phyloP scores from a whole-genome alignment of 2,113 vertebrate genomes.

The Tautogolabrus adspersus region DNA sequence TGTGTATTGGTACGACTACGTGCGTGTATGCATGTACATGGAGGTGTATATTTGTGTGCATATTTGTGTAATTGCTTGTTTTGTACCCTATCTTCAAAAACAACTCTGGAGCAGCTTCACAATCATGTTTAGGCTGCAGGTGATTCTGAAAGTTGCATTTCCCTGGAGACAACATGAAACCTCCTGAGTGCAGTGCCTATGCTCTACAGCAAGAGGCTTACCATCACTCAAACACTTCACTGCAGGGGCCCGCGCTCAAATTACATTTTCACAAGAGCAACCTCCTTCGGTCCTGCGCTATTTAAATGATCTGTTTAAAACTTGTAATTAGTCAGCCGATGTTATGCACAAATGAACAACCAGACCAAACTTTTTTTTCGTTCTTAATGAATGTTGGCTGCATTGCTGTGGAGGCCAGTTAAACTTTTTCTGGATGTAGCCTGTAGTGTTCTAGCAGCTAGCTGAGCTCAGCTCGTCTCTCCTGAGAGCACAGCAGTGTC shows the following conservation, averaged over 20 bases:
- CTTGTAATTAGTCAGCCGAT: conserved; percentile 49
- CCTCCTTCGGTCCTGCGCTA: conserved; percentile 28
- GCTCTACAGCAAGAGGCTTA: conserved; percentile 58
- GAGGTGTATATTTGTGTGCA: conserved; percentile 41
- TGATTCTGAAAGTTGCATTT: conserved; percentile 79
- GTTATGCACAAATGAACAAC: conserved; percentile 36
- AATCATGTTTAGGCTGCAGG: conserved; percentile 82
- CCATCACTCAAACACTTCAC: conserved; percentile 74
- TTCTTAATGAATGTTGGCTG: conserved; percentile 40
- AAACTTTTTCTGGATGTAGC: conserved; percentile 26
- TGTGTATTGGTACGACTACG: not conserved
- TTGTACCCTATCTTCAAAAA: conserved; percentile 74
- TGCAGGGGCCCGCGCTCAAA: conserved; percentile 66
- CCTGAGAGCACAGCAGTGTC: conserved; percentile 58
- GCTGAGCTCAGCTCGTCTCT: conserved; percentile 65
- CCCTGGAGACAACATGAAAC: conserved; percentile 65
- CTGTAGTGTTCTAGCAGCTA: conserved; percentile 25
- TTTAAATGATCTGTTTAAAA: conserved; percentile 63
- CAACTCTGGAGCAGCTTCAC: conserved; percentile 61
- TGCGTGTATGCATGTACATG: conserved; percentile 2
- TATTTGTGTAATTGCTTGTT: conserved; percentile 74
- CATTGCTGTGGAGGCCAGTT: conserved; percentile 3
- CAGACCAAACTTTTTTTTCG: conserved; percentile 43
- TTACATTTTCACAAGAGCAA: conserved; percentile 46
- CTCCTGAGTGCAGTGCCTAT: conserved; percentile 61